Base-by-base conservation (phyloP, 2,797 vertebrate species). In the Chloroceryle inda region DNA sequence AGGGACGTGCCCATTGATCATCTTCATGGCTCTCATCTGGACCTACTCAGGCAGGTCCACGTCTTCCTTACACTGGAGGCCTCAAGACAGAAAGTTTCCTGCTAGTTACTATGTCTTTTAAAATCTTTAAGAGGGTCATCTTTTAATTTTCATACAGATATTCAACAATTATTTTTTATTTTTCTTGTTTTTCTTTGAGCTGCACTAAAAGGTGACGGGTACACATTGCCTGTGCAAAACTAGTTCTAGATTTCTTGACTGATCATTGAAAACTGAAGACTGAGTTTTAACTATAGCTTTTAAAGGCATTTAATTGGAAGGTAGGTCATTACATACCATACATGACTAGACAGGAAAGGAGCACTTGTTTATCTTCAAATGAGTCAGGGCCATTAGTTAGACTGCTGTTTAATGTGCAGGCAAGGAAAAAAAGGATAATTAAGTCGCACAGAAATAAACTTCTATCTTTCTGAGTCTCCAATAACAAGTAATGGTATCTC, bases 331-430 rank as follows among this genome's bases (percentile, higher is more conserved):
- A 71, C 68, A 77, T 92, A 77, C 64, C 53, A 58, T 77, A 80
- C 68, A 49, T 52, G 53, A 93, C 45, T 62, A 82, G 79, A 88
- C 88, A 94, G 56, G 89, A 93, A 88, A 44, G 38, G 53, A 80
- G 71, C 62, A 62, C 61, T 88, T 87, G 42, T 90, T 96, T 92
- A 80, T 81, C 23, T 75, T 83, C 58, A 86, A 72, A 81, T 90
- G 83, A 96, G n/a, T 85, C 89, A 94, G 26, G 52, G 29, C 31
- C 61, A 94, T 94, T 93, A 96, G 44, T 89, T 63, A 66, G 68
- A 62, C 72, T 89, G 79, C 45, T 88, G 38, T 94, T 94, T 85
- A 94, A 64, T 73, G 52, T 33, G 37, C 53, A 91, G 42, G 55
- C 85, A 66, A 69, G 47, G 40, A 31, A 71, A 86, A 86, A 68